Conservation (phyloP, 2,113 vertebrate genomes). For the Loxodonta africana region DNA sequence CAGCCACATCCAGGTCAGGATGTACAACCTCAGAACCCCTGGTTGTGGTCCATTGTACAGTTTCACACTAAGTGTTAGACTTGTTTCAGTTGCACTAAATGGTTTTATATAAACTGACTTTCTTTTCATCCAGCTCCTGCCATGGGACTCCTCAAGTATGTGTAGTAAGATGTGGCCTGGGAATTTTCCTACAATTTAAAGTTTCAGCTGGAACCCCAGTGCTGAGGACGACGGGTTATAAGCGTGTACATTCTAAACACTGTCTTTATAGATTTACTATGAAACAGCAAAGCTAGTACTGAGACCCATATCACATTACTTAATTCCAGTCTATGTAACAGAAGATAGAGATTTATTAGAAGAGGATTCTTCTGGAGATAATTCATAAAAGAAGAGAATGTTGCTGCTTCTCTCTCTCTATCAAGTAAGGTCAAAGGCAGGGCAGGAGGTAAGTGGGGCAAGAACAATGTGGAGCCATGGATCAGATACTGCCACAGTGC, state of each 20-base stretch:
- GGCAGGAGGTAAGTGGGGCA: no score
- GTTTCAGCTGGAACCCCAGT: background rate
- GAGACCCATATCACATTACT: background rate
- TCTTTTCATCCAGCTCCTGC: background rate
- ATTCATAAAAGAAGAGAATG: background rate
- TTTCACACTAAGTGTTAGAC: background rate
- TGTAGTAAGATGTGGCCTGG: background rate
- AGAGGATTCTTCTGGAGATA: background rate
- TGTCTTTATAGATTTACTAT: background rate
- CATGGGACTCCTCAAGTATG: background rate
- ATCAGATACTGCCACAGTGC: no score
- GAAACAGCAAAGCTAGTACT: background rate
- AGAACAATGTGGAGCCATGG: background rate
- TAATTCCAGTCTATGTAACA: background rate
- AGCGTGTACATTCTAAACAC: background rate
- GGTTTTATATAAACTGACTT: background rate
- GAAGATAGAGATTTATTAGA: background rate
- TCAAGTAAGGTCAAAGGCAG: background rate
- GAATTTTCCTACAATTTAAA: background rate
- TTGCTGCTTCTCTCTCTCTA: background rate
- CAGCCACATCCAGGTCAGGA: background rate
- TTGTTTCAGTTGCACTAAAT: background rate
- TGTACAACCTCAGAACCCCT: background rate
- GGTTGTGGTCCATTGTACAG: background rate
- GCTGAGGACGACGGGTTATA: background rate